Evolutionary conservation across 1,140 invertebrate genomes (phyloP).

Genomic region (Pemphigus obesinymphae): DNA sequence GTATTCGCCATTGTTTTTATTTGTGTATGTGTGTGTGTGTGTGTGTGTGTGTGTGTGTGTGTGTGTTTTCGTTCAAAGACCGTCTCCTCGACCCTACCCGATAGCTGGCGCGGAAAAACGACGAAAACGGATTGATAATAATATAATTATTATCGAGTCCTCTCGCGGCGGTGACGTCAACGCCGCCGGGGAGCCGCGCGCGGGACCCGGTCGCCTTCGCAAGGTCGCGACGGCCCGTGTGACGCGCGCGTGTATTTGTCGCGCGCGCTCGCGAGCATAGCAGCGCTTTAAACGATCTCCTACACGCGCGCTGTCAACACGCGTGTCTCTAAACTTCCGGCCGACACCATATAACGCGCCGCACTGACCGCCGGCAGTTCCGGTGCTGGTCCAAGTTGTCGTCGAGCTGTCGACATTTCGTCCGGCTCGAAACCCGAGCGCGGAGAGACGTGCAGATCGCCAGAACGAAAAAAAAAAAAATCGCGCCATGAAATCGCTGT

Average conservation of each 20-base stretch:
- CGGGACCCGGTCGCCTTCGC: not conserved
- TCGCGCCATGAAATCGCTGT: not conserved
- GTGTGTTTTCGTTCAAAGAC: too few species aligned
- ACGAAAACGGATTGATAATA: not conserved
- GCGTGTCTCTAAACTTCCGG: not conserved
- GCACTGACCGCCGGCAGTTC: not conserved
- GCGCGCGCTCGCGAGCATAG: not conserved
- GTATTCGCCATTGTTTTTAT: too few species aligned
- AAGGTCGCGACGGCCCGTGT: not conserved
- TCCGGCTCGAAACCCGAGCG: not conserved
- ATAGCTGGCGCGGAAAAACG: not conserved
- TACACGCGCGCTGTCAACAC: not conserved
- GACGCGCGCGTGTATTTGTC: not conserved
- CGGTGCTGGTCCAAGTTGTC: too few species aligned
- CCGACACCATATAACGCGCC: not conserved
- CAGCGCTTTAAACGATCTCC: constrained; percentile 7
- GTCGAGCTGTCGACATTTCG: not conserved
- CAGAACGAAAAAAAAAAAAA: too few species aligned
- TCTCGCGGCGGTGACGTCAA: not conserved
- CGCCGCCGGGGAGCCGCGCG: not conserved
- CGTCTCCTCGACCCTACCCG: not conserved
- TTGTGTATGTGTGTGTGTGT: not conserved
- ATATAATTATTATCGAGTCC: not conserved
- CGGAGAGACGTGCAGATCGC: not conserved
- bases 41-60: not conserved